These are phyloP conservation scores for Spisula subtruncata DNA, from an alignment of 2,888 invertebrate genomes.

Conservation along the genomic window DNA sequence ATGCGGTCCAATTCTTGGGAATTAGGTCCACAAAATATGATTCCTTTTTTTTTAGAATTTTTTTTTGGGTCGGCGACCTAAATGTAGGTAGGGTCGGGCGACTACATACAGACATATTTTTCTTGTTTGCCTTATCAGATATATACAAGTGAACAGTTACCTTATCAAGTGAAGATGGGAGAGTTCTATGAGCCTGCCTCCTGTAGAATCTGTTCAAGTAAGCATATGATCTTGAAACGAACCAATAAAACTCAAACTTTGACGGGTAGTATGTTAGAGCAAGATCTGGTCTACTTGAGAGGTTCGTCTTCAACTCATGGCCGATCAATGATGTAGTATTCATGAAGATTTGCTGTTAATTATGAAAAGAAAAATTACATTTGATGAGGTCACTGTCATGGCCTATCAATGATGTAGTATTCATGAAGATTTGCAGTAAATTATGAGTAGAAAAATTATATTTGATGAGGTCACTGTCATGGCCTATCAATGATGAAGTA, in stretches of 20 bases:
- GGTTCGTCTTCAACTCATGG: conserved; percentile 73
- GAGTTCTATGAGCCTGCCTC: neutral
- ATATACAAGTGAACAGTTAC: neutral
- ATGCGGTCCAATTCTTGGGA: too few species aligned
- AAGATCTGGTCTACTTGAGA: conserved; percentile 78
- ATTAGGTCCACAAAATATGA: too few species aligned
- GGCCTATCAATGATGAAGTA: conserved; percentile 77
- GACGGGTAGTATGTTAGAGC: conserved; percentile 83
- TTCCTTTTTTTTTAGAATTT: too few species aligned
- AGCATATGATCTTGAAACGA: conserved; percentile 76
- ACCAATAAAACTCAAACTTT: conserved; percentile 82
- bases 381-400: too few species aligned
- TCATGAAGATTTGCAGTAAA: conserved; percentile 81
- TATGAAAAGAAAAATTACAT: too few species aligned
- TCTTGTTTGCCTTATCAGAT: too few species aligned
- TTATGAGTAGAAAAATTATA: too few species aligned
- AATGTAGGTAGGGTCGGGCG: too few species aligned
- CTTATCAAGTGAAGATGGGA: conserved; percentile 8
- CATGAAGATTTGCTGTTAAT: conserved; percentile 81
- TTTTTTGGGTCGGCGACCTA: too few species aligned
- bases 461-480: too few species aligned
- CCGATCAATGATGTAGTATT: conserved; percentile 78
- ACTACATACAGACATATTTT: too few species aligned
- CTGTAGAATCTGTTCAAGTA: conserved; percentile 57
- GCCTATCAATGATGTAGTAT: conserved; percentile 77